Evolutionary conservation across 1,140 invertebrate genomes (phyloP).

Genomic region (Trichomalopsis sarcophagae): DNA sequence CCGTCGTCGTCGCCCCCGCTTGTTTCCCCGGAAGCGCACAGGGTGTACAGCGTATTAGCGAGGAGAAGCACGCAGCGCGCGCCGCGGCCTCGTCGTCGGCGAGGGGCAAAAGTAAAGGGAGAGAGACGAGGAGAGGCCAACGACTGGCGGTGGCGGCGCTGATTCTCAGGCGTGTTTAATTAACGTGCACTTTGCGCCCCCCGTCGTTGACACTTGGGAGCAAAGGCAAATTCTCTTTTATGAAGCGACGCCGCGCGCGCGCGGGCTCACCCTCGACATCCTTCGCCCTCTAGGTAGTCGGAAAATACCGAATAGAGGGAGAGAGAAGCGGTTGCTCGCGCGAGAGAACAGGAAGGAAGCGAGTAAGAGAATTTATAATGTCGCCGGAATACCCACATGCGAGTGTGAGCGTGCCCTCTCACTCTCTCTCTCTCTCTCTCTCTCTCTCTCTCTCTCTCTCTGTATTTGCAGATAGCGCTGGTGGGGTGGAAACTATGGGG

Average conservation of each 20-base stretch:
- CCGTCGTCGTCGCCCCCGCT: background rate
- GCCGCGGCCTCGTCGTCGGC: no score
- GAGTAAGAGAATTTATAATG: conserved; percentile 16
- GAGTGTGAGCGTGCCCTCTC: background rate
- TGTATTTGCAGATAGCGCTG: background rate
- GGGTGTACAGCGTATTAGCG: background rate
- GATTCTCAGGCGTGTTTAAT: conserved; percentile 55
- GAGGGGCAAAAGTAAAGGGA: background rate
- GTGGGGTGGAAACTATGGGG: background rate
- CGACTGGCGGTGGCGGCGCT: conserved; percentile 3
- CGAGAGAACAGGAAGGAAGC: background rate
- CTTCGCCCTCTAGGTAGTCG: conserved; percentile 1
- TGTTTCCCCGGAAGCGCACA: conserved; percentile 11
- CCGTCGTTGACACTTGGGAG: conserved; percentile 54
- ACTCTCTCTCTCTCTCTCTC: background rate
- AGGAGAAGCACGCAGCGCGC: background rate
- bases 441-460: background rate
- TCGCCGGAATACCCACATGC: background rate
- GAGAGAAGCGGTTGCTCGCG: background rate
- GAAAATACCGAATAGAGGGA: background rate
- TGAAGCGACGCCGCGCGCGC: conserved; percentile 13
- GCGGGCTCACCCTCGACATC: conserved; percentile 5
- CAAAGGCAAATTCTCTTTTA: conserved; percentile 39
- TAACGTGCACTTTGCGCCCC: conserved; percentile 56
- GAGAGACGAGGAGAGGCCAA: background rate